Evolutionary conservation across 2,113 vertebrate species (phyloP), one percentile per base, ranked within the genome.

Genomic region (Phrynosoma blainvillii): DNA sequence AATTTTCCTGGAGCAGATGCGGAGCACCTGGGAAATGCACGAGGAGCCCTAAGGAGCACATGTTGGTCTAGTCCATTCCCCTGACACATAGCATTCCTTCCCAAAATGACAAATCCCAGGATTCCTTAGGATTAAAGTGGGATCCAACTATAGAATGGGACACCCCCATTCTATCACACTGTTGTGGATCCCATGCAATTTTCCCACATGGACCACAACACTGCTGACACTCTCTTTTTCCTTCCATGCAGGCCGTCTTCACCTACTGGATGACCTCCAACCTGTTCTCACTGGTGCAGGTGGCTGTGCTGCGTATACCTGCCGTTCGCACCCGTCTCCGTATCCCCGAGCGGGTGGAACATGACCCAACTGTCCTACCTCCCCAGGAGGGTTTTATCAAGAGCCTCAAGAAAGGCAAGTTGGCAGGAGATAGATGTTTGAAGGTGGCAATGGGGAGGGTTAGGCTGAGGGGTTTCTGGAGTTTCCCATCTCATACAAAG

Each of bases 261-360:
- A 97, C 97, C n/a, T 99, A 99, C 93, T 99, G 98, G 98, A 56
- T 98, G 71, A 98, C 97, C 74, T 98, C 98, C 25, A 99, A 99
- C 89, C 18, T 96, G 91, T 98, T 98, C 92, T 97, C 98, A 0
- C 91, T 99, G 96, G 93, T 82, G 42, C 98, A 99, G 91, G 97
- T 98, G 66, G 94, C 92, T 3, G 93, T 98, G 90, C 97, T 99
- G 66, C 97, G 89, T 56, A 93, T 98, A 71, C 97, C 98, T 0
- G 78, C 92, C 0, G 88, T 98, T 75, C 96, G 98, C 70, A 12
- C 94, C 5, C 90, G 82, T 84, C 92, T 99, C 16, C 90, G 73
- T 25, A 98, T 99, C 90, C 98, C 98, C 0, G 94, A 95, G 13
- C 97, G 92, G 79, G 93, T 98, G 42, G 59, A 88, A 0, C 98